Base-by-base conservation (phyloP, 2,113 vertebrate genomes). In the Suricata suricatta region DNA sequence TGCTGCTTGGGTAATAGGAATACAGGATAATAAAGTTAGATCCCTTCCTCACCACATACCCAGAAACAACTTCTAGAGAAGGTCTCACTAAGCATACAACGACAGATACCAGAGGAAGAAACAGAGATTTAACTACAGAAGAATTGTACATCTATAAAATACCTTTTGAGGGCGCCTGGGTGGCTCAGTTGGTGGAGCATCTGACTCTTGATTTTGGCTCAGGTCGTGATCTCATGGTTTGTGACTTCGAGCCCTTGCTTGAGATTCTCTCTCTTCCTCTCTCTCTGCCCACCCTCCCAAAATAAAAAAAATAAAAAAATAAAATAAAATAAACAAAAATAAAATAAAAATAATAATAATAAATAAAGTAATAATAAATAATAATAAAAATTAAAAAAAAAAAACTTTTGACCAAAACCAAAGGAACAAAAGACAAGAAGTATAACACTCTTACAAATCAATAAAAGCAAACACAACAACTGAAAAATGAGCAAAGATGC, bases 381-480 rank as follows among this genome's bases (percentile, higher is more conserved):
- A n/a, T n/a, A n/a, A 21, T 57, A 57, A 57, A 57, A 21, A 23
- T 57, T 54, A 21, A 57, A 60, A 23, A 60, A 60, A 23, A 60
- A 60, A 21, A 23, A 23, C 1, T 72, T 96, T 68, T 69, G 35
- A 35, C 33, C 29, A 54, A 29, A 84, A 85, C 69, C 41, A 77
- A 77, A 77, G 16, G 74, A 38, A 41, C 16, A 69, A 47, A 35
- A 94, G 91, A 54, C 12, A 93, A 94, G 19, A 94, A 80, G 35
- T 83, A 95, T 16, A 76, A 94, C 44, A 92, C 47, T 90, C n/a
- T 88, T 79, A 82, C 25, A 93, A 84, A 90, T 84, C 33, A 93
- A 44, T 84, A 95, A 91, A 82, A 82, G 21, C 47, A 95, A 87
- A 74, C 66, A 31, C 7, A 84, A 87, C n/a, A 77, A 92, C 0